Conservation (phyloP, 2,888 invertebrate genomes). For the Lasioglossum marginatum region DNA sequence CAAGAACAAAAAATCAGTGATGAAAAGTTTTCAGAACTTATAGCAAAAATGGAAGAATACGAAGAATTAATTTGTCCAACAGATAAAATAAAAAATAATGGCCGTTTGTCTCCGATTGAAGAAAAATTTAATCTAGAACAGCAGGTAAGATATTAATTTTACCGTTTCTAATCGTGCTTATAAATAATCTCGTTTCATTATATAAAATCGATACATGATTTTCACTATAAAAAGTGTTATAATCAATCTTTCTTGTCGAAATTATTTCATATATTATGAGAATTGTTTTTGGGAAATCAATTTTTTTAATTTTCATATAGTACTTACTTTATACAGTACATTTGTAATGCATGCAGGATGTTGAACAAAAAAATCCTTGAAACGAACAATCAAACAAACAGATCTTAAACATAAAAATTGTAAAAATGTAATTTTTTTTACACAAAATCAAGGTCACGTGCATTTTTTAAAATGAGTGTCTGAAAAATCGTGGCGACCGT, state of each 20-base stretch:
- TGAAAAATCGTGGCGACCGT: no score
- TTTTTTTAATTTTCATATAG: background rate
- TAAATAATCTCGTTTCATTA: constrained; percentile 3
- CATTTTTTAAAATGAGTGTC: no score
- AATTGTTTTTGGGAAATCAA: background rate
- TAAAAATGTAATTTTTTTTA: no score
- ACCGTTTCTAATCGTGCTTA: background rate
- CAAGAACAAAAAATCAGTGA: constrained; percentile 91
- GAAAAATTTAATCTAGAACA: constrained; percentile 90
- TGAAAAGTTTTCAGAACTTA: constrained; percentile 90
- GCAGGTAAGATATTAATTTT: constrained; percentile 77
- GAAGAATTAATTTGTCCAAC: constrained; percentile 89
- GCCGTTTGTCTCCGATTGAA: constrained; percentile 90
- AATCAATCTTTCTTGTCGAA: background rate
- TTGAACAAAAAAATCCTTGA: no score
- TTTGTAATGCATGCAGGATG: no score
- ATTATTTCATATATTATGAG: background rate
- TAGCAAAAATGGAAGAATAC: constrained; percentile 91
- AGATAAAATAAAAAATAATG: constrained; percentile 83
- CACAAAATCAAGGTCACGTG: no score
- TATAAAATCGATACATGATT: background rate
- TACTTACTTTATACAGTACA: background rate
- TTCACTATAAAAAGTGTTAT: background rate
- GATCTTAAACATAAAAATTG: no score
- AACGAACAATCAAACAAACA: no score